Evolutionary conservation across 2,888 invertebrate genomes (phyloP).

Genomic region (Aporophyla lueneburgensis): DNA sequence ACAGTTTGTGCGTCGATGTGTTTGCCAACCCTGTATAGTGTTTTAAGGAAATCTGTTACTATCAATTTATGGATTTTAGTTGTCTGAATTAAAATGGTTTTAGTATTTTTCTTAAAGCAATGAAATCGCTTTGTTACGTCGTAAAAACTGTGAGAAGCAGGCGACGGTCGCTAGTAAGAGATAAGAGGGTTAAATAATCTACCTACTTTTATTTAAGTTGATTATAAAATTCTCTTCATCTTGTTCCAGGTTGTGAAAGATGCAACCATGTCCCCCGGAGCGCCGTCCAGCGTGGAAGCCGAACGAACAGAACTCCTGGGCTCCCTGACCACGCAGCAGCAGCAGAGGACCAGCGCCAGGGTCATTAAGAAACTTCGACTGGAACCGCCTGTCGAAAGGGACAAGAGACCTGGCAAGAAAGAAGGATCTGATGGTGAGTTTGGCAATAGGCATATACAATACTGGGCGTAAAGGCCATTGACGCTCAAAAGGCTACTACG

Average conservation of each 20-base stretch:
- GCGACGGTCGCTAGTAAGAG: no score
- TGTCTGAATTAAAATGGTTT: no score
- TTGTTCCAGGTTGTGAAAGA: constrained; percentile 72
- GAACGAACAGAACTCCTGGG: constrained; percentile 91
- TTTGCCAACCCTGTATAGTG: no score
- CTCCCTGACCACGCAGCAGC: constrained; percentile 92
- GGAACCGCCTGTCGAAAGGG: constrained; percentile 86
- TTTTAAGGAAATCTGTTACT: no score
- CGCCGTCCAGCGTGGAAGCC: constrained; percentile 67
- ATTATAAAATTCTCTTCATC: not conserved
- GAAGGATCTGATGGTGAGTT: constrained; percentile 73
- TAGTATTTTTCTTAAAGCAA: no score
- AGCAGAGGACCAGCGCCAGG: constrained; percentile 93
- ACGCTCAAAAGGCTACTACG: not conserved
- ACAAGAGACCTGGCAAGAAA: constrained; percentile 75
- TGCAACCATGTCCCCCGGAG: constrained; percentile 74
- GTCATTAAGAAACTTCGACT: constrained; percentile 95
- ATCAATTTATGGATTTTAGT: no score
- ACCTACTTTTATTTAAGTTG: not conserved
- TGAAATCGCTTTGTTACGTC: no score
- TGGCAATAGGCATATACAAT: not conserved
- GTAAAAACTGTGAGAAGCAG: no score
- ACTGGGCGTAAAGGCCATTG: not conserved
- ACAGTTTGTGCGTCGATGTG: no score
- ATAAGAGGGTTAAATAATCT: not conserved